These are phyloP conservation scores for Heterotis niloticus DNA, from an alignment of 2,113 vertebrate species.

Conservation along the genomic window DNA sequence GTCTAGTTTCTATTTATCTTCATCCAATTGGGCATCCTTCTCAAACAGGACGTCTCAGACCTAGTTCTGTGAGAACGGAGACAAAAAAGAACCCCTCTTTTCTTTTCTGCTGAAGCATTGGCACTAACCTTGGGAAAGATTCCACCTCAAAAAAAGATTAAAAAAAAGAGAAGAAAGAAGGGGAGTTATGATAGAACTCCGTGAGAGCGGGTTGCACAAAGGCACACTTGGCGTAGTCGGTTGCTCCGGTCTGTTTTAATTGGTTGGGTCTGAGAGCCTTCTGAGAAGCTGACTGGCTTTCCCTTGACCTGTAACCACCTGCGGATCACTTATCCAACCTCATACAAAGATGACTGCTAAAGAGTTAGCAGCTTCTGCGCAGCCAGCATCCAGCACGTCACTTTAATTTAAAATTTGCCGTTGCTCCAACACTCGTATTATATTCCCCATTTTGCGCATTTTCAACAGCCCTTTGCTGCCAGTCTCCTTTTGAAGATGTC, in stretches of 20 bases:
- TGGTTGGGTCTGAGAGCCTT: slow-evolving; percentile 69
- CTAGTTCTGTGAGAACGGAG: slow-evolving; percentile 20
- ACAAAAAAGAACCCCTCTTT: slow-evolving; percentile 19
- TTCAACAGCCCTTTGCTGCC: too few species aligned
- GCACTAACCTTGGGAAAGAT: slow-evolving; percentile 33
- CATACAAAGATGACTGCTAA: background rate
- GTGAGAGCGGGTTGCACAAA: slow-evolving; percentile 64
- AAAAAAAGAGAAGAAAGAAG: slow-evolving; percentile 39
- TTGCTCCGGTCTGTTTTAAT: slow-evolving; percentile 64
- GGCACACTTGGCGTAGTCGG: slow-evolving; percentile 62
- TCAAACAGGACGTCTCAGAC: slow-evolving; percentile 22
- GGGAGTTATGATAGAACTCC: slow-evolving; percentile 43
- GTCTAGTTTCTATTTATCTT: slow-evolving; percentile 34
- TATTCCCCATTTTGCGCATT: too few species aligned
- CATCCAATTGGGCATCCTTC: slow-evolving; percentile 26
- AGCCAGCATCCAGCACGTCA: too few species aligned
- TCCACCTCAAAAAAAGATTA: slow-evolving; percentile 42
- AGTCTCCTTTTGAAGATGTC: too few species aligned
- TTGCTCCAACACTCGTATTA: too few species aligned
- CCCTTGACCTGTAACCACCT: background rate
- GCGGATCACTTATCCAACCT: background rate
- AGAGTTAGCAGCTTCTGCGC: too few species aligned
- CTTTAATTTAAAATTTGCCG: too few species aligned
- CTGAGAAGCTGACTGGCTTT: slow-evolving; percentile 36
- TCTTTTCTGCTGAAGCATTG: slow-evolving; percentile 25